Percentiles rank a stretch among this genome's conserved stretches.
Evolutionary conservation across 2,113 vertebrate genomes (phyloP).

Genomic region (Athene noctua): DNA sequence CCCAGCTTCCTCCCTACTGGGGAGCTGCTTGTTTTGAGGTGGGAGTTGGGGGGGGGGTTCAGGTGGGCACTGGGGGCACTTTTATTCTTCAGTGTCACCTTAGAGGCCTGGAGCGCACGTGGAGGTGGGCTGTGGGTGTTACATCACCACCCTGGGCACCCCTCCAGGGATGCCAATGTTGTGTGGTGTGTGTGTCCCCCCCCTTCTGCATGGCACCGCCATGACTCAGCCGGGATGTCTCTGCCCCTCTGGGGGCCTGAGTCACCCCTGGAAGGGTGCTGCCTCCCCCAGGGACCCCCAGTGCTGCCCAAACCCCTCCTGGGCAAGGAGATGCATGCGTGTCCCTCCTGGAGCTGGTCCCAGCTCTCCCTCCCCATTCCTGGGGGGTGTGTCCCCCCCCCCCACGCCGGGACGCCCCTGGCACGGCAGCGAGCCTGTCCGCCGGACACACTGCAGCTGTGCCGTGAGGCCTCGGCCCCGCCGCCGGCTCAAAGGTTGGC

Average conservation of each 20-base stretch:
- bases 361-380: background rate
- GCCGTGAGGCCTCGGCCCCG: background rate
- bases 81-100: background rate
- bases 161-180: background rate
- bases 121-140: background rate
- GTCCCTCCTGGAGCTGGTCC: background rate
- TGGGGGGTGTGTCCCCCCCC: too few species aligned
- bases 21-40: too few species aligned
- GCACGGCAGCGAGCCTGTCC: background rate
- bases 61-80: background rate
- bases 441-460: background rate
- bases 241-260: background rate
- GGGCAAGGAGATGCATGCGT: too few species aligned
- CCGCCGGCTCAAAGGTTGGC: background rate
- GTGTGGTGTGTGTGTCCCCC: too few species aligned
- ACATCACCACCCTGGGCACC: background rate
- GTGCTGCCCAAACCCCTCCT: background rate
- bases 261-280: background rate
- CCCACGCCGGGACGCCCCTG: background rate
- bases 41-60: too few species aligned
- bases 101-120: fast-evolving
- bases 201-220: background rate
- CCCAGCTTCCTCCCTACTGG: background rate
- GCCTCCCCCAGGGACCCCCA: background rate
- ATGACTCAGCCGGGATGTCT: background rate